Percentiles rank a stretch among this genome's conserved stretches.
These are phyloP conservation scores for Chromoteleia sp. DNA, from an alignment of 2,888 invertebrate species.

Conservation along the genomic window DNA sequence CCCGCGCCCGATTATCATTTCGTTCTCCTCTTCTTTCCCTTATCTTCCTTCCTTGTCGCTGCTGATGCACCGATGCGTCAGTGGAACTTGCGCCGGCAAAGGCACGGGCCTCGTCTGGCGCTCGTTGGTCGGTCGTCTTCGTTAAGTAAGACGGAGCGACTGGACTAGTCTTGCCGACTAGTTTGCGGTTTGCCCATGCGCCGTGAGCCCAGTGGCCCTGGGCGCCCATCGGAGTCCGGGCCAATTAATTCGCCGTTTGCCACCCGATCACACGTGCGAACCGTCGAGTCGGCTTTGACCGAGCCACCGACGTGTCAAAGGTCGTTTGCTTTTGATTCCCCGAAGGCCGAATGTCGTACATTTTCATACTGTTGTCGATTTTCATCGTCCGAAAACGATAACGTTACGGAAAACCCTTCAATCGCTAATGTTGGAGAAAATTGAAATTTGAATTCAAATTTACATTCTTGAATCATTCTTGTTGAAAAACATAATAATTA, in stretches of 20 bases:
- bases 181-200: conserved; percentile 84
- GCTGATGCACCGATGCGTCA: not conserved
- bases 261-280: conserved; percentile 54
- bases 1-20: conserved; percentile 3
- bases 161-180: conserved; percentile 84
- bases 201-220: conserved; percentile 83
- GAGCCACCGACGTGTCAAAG: conserved; percentile 25
- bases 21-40: no score
- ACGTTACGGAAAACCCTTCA: not conserved
- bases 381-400: not conserved
- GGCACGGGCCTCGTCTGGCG: conserved; percentile 50
- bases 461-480: no score
- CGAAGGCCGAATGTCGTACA: not conserved
- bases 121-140: conserved; percentile 67
- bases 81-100: conserved; percentile 11
- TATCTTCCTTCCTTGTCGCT: not conserved
- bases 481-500: no score
- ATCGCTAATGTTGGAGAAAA: not conserved
- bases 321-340: conserved; percentile 25
- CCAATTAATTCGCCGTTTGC: conserved; percentile 69
- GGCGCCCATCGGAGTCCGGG: conserved; percentile 78
- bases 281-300: conserved; percentile 47
- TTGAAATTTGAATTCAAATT: no score
- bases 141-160: conserved; percentile 81
- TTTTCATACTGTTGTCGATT: not conserved